Evolutionary conservation across 2,797 vertebrate species (phyloP).

Genomic region (Malurus splendens): DNA sequence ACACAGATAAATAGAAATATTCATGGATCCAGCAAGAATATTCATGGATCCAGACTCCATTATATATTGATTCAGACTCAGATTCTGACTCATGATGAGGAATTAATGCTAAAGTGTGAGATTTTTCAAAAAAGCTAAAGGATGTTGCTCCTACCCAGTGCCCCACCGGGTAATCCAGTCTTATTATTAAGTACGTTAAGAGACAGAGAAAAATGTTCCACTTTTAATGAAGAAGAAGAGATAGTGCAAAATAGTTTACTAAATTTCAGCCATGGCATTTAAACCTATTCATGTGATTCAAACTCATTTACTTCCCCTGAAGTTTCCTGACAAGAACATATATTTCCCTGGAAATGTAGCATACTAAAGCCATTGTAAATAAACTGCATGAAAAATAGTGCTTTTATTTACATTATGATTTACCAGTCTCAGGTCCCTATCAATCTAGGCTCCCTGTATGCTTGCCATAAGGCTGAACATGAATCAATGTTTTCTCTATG

Average conservation of each 20-base stretch:
- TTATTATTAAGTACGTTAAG: conserved; percentile 44
- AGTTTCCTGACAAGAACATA: conserved; percentile 75
- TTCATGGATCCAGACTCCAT: conserved; percentile 10
- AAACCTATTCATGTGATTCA: conserved; percentile 73
- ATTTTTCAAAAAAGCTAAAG: conserved; percentile 49
- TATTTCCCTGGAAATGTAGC: conserved; percentile 71
- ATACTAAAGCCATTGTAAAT: conserved; percentile 69
- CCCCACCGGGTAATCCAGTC: conserved; percentile 6
- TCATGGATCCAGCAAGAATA: background rate
- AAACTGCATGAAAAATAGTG: conserved; percentile 64
- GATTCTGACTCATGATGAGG: conserved; percentile 37
- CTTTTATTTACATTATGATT: conserved; percentile 71
- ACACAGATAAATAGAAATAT: background rate
- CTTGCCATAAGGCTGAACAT: conserved; percentile 50
- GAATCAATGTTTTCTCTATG: conserved; percentile 52
- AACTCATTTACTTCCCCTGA: conserved; percentile 74
- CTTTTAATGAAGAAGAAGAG: conserved; percentile 70
- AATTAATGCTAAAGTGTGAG: conserved; percentile 31
- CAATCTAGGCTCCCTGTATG: conserved; percentile 51
- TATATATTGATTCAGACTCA: conserved; percentile 2
- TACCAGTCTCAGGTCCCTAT: conserved; percentile 59
- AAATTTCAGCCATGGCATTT: conserved; percentile 71
- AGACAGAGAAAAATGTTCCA: conserved; percentile 57
- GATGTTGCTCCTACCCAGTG: background rate
- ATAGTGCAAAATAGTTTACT: conserved; percentile 69